phyloP scores from a whole-genome alignment of 2,888 invertebrate species.

The Zaprionus obscuricornis region DNA sequence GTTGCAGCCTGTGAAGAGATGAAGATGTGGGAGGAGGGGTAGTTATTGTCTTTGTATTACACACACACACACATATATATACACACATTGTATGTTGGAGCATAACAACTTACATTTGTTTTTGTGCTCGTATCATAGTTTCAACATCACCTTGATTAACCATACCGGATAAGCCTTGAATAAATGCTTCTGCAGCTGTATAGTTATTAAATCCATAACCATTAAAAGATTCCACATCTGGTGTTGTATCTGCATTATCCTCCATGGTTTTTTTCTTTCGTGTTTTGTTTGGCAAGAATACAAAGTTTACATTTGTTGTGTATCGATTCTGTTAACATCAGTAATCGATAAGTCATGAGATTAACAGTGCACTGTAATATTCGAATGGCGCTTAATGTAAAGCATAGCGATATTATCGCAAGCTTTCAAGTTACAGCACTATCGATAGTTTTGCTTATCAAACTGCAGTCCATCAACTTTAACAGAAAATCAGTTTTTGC shows the following conservation, averaged over 20 bases:
- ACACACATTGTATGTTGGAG: background rate
- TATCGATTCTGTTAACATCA: background rate
- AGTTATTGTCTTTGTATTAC: no score
- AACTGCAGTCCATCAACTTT: background rate
- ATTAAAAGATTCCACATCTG: constrained; percentile 86
- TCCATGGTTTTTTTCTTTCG: constrained; percentile 7
- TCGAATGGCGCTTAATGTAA: no score
- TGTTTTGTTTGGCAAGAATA: no score
- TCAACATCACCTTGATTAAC: constrained; percentile 96
- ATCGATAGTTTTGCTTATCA: no score
- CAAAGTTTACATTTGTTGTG: no score
- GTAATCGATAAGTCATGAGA: no score
- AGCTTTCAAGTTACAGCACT: no score
- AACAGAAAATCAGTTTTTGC: background rate
- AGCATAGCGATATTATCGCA: no score
- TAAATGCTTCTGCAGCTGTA: constrained; percentile 95
- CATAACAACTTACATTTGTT: constrained; percentile 90
- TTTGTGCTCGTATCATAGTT: constrained; percentile 94
- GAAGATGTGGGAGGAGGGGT: no score
- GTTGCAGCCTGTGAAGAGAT: constrained; percentile 90
- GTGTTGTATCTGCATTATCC: constrained; percentile 55
- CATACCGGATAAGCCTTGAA: constrained; percentile 95
- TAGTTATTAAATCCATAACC: constrained; percentile 96
- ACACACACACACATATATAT: background rate
- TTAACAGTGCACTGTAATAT: no score